A percentile compares a stretch with the other conserved stretches of the same genome.
These are phyloP conservation scores for Ploceus nigricollis DNA, from an alignment of 2,113 vertebrate genomes.

Conservation along the genomic window DNA sequence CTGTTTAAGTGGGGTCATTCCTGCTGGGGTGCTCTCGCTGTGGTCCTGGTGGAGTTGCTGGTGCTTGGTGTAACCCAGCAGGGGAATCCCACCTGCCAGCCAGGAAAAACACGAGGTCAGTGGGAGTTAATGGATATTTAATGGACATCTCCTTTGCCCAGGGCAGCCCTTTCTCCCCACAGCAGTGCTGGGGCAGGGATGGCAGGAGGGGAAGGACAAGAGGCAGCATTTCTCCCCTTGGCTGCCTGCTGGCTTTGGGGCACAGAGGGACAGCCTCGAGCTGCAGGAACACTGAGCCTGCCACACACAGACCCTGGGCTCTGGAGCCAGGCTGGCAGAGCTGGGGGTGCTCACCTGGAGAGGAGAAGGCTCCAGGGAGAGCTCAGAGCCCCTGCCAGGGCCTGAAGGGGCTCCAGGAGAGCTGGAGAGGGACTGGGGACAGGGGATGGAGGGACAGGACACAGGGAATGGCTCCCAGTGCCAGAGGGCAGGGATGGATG, in stretches of 20 bases:
- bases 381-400: accelerated
- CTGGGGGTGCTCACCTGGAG: not conserved
- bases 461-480: not conserved
- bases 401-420: not conserved
- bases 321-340: not conserved
- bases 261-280: not conserved
- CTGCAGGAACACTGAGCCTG: not conserved
- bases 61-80: accelerated
- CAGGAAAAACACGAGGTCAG: accelerated
- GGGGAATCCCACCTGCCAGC: not conserved
- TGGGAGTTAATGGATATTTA: accelerated
- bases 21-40: not conserved
- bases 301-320: not conserved
- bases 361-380: not conserved
- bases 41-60: not conserved
- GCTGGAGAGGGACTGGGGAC: not conserved
- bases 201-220: not conserved
- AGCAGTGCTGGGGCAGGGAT: not conserved
- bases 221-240: not conserved
- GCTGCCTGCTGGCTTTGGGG: not conserved
- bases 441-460: not conserved
- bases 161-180: not conserved
- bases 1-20: not conserved
- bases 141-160: not conserved
- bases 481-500: not conserved